Evolutionary conservation across 2,888 invertebrate genomes (phyloP), one percentile per base, ranked within the genome.

Genomic region (Brachyptera risi): DNA sequence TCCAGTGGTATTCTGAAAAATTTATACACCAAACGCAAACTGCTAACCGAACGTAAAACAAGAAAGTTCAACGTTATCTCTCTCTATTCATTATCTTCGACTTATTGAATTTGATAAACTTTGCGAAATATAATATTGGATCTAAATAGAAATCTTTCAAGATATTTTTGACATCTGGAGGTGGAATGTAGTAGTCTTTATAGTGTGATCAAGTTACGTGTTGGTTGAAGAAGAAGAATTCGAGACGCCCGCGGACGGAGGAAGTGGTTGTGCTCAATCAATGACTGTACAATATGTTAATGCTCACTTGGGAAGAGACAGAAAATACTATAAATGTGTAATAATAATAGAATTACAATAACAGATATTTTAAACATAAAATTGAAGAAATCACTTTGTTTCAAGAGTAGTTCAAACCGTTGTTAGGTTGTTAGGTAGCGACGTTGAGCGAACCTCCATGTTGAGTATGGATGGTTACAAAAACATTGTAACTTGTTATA

Each of bases 401-500:
- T 56, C 54, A 31, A 40, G 56, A 60, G 56, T 60, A 60, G 56
- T 56, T 51, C 21, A 60, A 56, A 60, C 54, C 24, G 44, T 60
- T 60, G 24, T 60, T 37, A 47, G 40, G 31, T 26, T 31, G 24
- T 42, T 60, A 62, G 51, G 51, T n/a, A n/a, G n/a, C n/a, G n/a
- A n/a, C n/a, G n/a, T n/a, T n/a, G n/a, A n/a, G n/a, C n/a, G n/a
- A n/a, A n/a, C n/a, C n/a, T n/a, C n/a, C n/a, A n/a, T n/a, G n/a
- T n/a, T n/a, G 61, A 57, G 61, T 61, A 61, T 61, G 61, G 61
- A 61, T 57, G 37, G 37, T 59, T 59, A 24, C 37, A 23, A 59
- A 27, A 50, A 50, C 15, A 27, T 50, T 24, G 23, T 17, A 31
- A 37, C 35, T 27, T 37, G 54, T 54, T 54, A 54, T 27, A 17